Evolutionary conservation across 2,888 invertebrate species (phyloP).

Genomic region (Diadegma fenestrale): DNA sequence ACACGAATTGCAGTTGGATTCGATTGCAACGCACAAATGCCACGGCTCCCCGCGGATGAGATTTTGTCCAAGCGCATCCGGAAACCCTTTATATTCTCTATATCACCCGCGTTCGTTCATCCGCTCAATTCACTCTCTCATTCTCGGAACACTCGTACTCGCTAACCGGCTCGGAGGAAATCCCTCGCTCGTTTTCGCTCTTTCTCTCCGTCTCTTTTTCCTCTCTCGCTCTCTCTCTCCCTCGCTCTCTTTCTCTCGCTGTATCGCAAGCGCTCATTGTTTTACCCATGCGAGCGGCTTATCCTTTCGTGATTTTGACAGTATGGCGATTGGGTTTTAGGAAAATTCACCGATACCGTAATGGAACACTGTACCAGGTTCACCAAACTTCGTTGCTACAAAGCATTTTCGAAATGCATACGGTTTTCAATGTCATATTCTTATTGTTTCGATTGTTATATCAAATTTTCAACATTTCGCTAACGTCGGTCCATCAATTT

Average conservation of each 20-base stretch:
- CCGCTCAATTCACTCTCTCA: conserved; percentile 47
- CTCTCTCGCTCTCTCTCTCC: conserved; percentile 1
- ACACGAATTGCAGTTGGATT: conserved; percentile 64
- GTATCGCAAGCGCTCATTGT: conserved; percentile 18
- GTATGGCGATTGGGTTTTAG: conserved; percentile 41
- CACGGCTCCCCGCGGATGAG: conserved; percentile 49
- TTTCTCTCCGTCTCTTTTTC: not conserved
- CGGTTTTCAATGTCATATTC: not conserved
- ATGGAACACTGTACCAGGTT: not conserved
- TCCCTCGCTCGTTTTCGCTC: conserved; percentile 30
- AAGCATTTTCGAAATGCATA: not conserved
- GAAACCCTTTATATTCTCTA: conserved; percentile 57
- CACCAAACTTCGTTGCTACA: not conserved
- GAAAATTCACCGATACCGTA: conserved; percentile 10
- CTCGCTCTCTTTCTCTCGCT: conserved; percentile 10
- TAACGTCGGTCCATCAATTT: not conserved
- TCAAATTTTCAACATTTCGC: not conserved
- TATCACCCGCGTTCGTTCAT: conserved; percentile 53
- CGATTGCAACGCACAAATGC: conserved; percentile 59
- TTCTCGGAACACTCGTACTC: conserved; percentile 29
- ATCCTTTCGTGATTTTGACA: conserved; percentile 38
- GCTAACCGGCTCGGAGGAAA: conserved; percentile 28
- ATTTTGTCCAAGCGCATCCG: conserved; percentile 47
- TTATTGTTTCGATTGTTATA: not conserved
- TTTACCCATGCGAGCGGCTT: not conserved